phyloP scores from a whole-genome alignment of 2,113 vertebrate species.

The Silurus glanis region DNA sequence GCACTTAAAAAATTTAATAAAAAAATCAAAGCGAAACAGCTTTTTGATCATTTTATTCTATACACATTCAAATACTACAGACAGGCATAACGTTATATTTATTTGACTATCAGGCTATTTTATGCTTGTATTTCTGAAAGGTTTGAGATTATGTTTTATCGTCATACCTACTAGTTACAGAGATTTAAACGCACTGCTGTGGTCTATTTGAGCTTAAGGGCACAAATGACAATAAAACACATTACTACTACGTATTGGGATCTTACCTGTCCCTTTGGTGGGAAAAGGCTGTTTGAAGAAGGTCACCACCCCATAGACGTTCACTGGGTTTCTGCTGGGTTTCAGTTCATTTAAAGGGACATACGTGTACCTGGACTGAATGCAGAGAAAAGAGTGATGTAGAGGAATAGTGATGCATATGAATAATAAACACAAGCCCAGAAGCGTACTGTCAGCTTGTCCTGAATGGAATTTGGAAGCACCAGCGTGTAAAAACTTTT shows the following conservation, averaged over 20 bases:
- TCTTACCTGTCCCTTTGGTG: conserved; percentile 74
- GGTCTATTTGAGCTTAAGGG: conserved; percentile 18
- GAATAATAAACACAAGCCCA: conserved; percentile 8
- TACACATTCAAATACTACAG: not conserved
- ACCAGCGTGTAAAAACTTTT: not conserved
- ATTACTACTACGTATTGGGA: conserved; percentile 17
- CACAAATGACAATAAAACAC: conserved; percentile 29
- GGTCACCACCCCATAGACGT: conserved; percentile 75
- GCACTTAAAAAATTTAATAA: not conserved
- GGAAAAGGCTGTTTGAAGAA: conserved; percentile 78
- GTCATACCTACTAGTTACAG: not conserved
- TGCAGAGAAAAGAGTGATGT: conserved; percentile 3
- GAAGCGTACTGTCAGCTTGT: not conserved
- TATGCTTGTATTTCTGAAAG: not conserved
- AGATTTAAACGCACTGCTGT: not conserved
- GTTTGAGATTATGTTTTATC: not conserved
- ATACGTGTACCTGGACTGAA: conserved; percentile 68
- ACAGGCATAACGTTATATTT: not conserved
- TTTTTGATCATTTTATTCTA: not conserved
- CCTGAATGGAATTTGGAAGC: not conserved
- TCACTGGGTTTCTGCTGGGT: conserved; percentile 58
- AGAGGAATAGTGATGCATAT: not conserved
- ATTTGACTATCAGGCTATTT: not conserved
- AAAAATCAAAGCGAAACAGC: not conserved
- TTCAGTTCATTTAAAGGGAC: conserved; percentile 61